Evolutionary conservation across 2,888 invertebrate genomes (phyloP).

Genomic region (Lumbricus terrestris): DNA sequence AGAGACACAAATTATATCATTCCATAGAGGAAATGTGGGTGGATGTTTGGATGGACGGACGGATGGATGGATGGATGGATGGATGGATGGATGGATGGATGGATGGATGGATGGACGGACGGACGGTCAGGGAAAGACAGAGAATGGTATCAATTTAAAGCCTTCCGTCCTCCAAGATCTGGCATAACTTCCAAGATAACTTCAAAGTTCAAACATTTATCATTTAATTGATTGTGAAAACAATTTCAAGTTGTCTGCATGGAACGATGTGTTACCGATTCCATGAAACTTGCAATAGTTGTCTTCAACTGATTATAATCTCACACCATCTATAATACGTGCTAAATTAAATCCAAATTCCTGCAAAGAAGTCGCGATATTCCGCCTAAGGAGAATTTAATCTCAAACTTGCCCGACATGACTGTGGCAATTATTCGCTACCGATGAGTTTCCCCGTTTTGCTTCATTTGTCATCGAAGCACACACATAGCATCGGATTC

Average conservation of each 20-base stretch:
- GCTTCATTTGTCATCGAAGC: neutral
- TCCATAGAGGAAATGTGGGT: too few species aligned
- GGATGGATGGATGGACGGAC: neutral
- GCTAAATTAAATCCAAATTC: neutral
- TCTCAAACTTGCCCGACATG: neutral
- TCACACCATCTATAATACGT: too few species aligned
- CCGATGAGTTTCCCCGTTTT: neutral
- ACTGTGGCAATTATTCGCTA: too few species aligned
- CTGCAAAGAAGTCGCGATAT: neutral
- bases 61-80: neutral
- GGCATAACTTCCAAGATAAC: neutral
- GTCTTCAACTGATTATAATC: too few species aligned
- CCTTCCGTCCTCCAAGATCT: neutral
- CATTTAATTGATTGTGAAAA: neutral
- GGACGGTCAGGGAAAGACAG: neutral
- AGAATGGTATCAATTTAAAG: neutral
- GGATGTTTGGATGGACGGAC: too few species aligned
- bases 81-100: neutral
- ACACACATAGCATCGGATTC: neutral
- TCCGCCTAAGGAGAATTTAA: neutral
- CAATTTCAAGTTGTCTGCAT: neutral
- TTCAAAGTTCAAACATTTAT: too few species aligned
- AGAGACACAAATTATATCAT: too few species aligned
- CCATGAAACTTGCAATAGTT: too few species aligned
- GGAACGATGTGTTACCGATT: too few species aligned